Evolutionary conservation across 2,797 vertebrate genomes (phyloP).

Genomic region (Arvicola amphibius): DNA sequence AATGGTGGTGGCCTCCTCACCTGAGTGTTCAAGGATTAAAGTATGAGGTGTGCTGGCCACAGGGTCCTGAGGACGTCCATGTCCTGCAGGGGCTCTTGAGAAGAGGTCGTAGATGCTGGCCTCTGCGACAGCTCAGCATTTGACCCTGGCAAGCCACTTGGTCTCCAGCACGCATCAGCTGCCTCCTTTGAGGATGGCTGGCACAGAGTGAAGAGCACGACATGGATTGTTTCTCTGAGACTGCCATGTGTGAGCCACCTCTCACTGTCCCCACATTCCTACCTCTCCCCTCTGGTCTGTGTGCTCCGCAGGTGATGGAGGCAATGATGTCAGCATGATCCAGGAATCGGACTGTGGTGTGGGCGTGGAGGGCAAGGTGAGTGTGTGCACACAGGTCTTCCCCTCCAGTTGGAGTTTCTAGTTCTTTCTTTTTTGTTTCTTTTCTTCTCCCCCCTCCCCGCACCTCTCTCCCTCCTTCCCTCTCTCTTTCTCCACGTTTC

Average conservation of each 20-base stretch:
- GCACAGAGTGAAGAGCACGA: fast-evolving
- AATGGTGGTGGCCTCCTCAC: fast-evolving
- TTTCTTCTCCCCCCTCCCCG: fast-evolving
- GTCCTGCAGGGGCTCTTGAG: too few species aligned
- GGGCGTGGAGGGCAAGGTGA: conserved; percentile 99
- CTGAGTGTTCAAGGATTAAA: fast-evolving
- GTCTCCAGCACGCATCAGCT: too few species aligned
- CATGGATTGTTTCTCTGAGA: fast-evolving
- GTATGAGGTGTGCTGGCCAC: not conserved
- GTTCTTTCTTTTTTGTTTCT: too few species aligned
- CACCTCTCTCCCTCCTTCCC: too few species aligned
- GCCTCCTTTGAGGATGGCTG: not conserved
- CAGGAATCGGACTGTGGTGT: conserved; percentile 99
- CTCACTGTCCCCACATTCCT: fast-evolving
- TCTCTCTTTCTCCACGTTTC: not conserved
- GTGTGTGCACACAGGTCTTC: conserved; percentile 54
- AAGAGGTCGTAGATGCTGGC: fast-evolving
- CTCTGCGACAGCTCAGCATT: fast-evolving
- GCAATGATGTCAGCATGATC: conserved; percentile 99
- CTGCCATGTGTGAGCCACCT: fast-evolving
- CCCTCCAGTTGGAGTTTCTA: too few species aligned
- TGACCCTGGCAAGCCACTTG: fast-evolving
- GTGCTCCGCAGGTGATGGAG: conserved; percentile 93
- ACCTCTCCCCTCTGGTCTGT: conserved; percentile 5
- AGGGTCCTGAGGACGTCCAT: fast-evolving